Evolutionary conservation across 2,888 invertebrate species (phyloP).

Genomic region (Arge pagana): DNA sequence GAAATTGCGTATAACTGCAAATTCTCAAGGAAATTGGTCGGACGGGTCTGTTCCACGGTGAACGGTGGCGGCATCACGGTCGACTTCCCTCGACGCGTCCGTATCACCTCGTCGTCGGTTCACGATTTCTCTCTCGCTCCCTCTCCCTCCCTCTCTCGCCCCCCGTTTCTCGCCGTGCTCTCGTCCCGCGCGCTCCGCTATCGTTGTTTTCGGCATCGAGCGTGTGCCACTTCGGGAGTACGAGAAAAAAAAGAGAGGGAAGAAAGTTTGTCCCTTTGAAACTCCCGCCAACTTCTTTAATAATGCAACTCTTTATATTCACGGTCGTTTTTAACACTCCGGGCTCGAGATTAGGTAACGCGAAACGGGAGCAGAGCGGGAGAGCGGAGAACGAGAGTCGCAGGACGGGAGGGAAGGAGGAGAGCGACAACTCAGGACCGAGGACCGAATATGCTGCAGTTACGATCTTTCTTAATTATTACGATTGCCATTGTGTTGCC

Average conservation of each 20-base stretch:
- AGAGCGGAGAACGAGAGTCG: conserved; percentile 6
- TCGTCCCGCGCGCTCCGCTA: conserved; percentile 14
- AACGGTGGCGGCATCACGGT: no score
- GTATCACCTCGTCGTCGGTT: no score
- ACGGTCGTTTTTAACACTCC: conserved; percentile 55
- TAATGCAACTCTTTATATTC: conserved; percentile 62
- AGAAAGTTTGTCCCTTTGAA: conserved; percentile 51
- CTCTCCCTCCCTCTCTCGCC: background rate
- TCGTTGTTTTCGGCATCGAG: no score
- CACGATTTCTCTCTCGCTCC: no score
- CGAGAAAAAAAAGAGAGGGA: conserved; percentile 19
- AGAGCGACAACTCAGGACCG: no score
- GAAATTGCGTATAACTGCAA: conserved; percentile 8
- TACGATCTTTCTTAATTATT: conserved; percentile 58
- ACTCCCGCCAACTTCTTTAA: conserved; percentile 57
- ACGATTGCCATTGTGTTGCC: conserved; percentile 54
- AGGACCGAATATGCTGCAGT: conserved; percentile 49
- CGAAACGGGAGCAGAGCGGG: conserved; percentile 21
- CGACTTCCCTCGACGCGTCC: no score
- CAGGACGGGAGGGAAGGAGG: conserved; percentile 24
- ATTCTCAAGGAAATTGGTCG: conserved; percentile 8
- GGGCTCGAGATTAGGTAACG: conserved; percentile 52
- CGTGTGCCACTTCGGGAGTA: background rate
- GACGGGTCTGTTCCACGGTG: no score
- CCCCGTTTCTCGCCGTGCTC: background rate